These are phyloP conservation scores for Lasioglossum lativentre DNA, from an alignment of 2,888 invertebrate species.

Conservation along the genomic window DNA sequence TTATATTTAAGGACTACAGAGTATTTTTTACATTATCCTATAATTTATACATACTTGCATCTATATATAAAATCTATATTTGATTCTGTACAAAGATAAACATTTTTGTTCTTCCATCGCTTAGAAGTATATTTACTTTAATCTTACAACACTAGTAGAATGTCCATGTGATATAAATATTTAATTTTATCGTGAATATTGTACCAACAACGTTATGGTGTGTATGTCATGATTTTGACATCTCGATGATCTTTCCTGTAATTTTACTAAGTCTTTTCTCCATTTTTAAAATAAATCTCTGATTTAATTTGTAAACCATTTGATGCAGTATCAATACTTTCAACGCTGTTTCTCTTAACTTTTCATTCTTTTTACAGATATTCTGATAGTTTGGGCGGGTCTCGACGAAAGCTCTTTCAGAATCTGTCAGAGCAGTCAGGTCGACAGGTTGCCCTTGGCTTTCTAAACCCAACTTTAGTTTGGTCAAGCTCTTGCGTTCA, in stretches of 20 bases:
- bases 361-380: conserved; percentile 66
- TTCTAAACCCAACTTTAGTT: conserved; percentile 48
- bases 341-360: conserved; percentile 52
- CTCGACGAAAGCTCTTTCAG: conserved; percentile 70
- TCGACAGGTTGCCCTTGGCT: conserved; percentile 65
- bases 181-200: conserved; percentile 14
- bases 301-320: conserved; percentile 58
- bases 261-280: conserved; percentile 54
- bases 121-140: conserved; percentile 39
- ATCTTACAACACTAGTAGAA: conserved; percentile 4
- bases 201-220: conserved; percentile 29
- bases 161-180: neutral
- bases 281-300: conserved; percentile 61
- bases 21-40: neutral
- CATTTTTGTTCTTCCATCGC: conserved; percentile 9
- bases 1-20: neutral
- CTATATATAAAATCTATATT: conserved; percentile 19
- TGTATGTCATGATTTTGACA: conserved; percentile 27
- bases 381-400: conserved; percentile 71
- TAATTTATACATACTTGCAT: neutral
- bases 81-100: conserved; percentile 21
- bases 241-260: conserved; percentile 63
- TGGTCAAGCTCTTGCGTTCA: conserved; percentile 51
- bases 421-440: conserved; percentile 66
- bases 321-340: conserved; percentile 56